A percentile compares a stretch with the other conserved stretches of the same genome.
Conservation (phyloP, 2,888 invertebrate genomes). For the Ormia ochracea region DNA sequence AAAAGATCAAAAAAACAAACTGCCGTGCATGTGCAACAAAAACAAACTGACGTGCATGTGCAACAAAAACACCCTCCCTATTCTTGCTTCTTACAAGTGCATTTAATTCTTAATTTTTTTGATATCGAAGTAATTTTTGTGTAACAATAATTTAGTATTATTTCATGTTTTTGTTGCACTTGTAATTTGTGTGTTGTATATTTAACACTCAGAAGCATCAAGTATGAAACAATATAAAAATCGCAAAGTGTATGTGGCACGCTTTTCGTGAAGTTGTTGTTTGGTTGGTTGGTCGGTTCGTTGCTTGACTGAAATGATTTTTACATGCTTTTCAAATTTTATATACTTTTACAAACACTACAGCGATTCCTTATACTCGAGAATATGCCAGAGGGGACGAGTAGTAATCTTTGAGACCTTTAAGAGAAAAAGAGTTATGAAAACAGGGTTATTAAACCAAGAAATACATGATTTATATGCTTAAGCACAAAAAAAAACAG, state of each 20-base stretch:
- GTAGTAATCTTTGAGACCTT: background rate
- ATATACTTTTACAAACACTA: constrained; percentile 14
- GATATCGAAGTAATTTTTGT: constrained; percentile 42
- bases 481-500: background rate
- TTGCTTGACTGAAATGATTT: constrained; percentile 30
- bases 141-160: constrained; percentile 52
- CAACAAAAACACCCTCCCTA: constrained; percentile 33
- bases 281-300: constrained; percentile 15
- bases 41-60: constrained; percentile 35
- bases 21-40: constrained; percentile 41
- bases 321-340: constrained; percentile 45
- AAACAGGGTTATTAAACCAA: constrained; percentile 49
- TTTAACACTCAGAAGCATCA: constrained; percentile 44
- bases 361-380: constrained; percentile 3
- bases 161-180: constrained; percentile 27
- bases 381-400: background rate
- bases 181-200: constrained; percentile 8
- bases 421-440: constrained; percentile 21
- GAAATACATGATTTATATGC: constrained; percentile 39
- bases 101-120: constrained; percentile 43
- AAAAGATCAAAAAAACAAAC: constrained; percentile 9
- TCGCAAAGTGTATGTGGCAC: constrained; percentile 48
- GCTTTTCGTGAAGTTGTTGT: constrained; percentile 47
- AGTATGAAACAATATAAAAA: constrained; percentile 30
- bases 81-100: constrained; percentile 34